Conservation (phyloP, 2,113 vertebrate species). For the Ailurus styani region DNA sequence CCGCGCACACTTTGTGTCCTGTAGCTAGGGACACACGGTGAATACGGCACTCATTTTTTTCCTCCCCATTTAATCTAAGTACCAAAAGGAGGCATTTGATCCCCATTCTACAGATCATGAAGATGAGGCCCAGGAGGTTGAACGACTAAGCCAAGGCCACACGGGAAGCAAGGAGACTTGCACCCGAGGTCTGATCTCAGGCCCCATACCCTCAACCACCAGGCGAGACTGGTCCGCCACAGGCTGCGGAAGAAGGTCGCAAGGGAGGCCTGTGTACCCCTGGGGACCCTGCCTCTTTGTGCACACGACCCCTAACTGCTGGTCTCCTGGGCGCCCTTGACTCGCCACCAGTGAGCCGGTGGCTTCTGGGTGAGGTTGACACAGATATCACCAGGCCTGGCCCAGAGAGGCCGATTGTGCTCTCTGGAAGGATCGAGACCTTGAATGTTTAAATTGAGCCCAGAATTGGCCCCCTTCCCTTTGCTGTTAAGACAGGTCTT, state of each 20-base stretch:
- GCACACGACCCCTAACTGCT: neutral
- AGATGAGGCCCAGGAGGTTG: neutral
- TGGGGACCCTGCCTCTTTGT: neutral
- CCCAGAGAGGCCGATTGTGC: neutral
- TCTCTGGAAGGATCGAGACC: neutral
- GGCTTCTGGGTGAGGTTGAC: neutral
- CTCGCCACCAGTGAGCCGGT: no score
- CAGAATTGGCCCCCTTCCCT: neutral
- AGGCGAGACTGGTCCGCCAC: neutral
- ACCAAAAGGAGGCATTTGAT: neutral
- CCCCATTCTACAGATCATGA: neutral
- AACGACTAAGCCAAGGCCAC: neutral
- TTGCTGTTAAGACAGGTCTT: neutral
- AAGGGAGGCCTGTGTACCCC: neutral
- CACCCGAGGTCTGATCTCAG: neutral
- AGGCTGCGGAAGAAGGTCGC: no score
- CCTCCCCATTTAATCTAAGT: neutral
- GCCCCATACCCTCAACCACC: neutral
- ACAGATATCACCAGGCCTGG: neutral
- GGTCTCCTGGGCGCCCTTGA: accelerated
- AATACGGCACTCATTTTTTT: accelerated
- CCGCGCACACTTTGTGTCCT: accelerated
- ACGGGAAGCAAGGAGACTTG: neutral
- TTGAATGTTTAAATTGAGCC: neutral
- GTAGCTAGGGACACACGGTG: neutral